phyloP scores from a whole-genome alignment of 2,888 invertebrate species.

The Acholoe squamosa region DNA sequence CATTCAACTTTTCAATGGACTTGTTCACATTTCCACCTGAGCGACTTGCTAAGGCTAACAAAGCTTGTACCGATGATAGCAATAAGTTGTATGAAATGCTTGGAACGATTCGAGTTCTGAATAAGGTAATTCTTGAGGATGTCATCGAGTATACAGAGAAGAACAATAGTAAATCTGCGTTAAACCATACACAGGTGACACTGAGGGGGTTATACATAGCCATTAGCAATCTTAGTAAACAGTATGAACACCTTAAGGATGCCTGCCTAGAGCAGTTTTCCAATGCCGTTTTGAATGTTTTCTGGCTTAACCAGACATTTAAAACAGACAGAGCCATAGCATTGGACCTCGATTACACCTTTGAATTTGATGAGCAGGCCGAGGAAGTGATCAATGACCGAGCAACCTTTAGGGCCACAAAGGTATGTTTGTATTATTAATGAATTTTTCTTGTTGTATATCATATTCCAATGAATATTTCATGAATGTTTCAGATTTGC shows the following conservation, averaged over 20 bases:
- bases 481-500: no score
- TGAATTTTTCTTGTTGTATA: no score
- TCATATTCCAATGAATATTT: no score
- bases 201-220: background rate
- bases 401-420: background rate
- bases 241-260: background rate
- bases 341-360: slow-evolving; percentile 47
- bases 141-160: background rate
- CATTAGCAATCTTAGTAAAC: background rate
- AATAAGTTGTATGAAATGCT: background rate
- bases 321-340: background rate
- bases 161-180: background rate
- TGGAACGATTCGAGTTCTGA: background rate
- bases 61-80: background rate
- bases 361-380: slow-evolving; percentile 51
- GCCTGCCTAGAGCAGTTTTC: slow-evolving; percentile 44
- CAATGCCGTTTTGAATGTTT: background rate
- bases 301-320: slow-evolving; percentile 24
- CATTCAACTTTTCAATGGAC: background rate
- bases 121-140: background rate
- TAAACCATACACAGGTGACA: background rate
- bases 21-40: slow-evolving; percentile 32
- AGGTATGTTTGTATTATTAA: no score
- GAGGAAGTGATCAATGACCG: background rate
- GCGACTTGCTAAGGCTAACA: background rate